Base-by-base conservation (phyloP, 35 echinoderm and acorn worm genomes). In the Acanthaster planci region DNA sequence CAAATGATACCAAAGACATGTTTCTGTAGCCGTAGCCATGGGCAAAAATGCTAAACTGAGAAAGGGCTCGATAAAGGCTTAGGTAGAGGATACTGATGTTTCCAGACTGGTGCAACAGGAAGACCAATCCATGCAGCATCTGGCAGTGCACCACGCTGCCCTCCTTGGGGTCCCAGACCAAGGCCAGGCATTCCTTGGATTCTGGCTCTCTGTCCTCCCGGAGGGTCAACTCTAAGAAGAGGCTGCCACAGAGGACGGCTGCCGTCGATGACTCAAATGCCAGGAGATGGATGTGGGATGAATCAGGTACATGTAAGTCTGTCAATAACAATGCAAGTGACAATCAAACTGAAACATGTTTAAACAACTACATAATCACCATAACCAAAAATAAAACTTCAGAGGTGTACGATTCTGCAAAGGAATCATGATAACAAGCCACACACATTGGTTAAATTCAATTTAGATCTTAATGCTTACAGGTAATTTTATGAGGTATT, bases 51-150 rank as follows among this genome's bases (percentile, higher is more conserved):
- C 2, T n/a, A n/a, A 47, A 12, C 42, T 47, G 42, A 12, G 12
- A 12, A 47, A 47, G 42, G 12, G 12, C 4, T 47, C 12, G 42
- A 47, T 47, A 47, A 4, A 6, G 42, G 12, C 12, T 6, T 47
- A 6, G 50, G 30, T 7, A 84, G 88, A 93, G 91, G 91, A 93
- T 93, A 93, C 91, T 88, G 39, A 88, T 79, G 56, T 88, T 78
- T 14, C 91, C 91, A 38, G 85, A 79, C 58, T 80, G 51, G 77
- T 93, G 80, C 18, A 93, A 55, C 15, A 83, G 39, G 39, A 93
- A 93, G 8, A 93, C 40, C 21, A 93, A 79, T 21, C 80, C 55
- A 0, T 37, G 39, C 37, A 68, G 34, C 47, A 84, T 67, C 40
- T 53, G 22, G 19, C 79, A 76, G 35, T 87, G 26, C 2, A 84